These are phyloP conservation scores for Gastrophryne carolinensis DNA, from an alignment of 2,797 vertebrate species.

Conservation along the genomic window DNA sequence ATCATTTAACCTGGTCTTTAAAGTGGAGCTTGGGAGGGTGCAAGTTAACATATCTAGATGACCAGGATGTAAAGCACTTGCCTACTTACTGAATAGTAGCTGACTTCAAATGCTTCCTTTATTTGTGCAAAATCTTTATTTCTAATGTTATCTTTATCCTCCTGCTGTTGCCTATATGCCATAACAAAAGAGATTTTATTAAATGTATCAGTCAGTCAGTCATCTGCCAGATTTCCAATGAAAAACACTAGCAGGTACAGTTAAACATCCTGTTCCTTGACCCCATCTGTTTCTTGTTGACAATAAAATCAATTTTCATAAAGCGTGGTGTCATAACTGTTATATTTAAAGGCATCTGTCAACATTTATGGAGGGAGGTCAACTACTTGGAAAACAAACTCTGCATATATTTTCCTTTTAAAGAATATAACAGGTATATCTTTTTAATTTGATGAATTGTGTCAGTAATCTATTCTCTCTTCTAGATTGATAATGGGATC, in stretches of 20 bases:
- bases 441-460: constrained; percentile 27
- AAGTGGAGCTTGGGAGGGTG: too few relatives aligned
- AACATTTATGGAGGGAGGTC: constrained; percentile 43
- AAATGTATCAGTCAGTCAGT: constrained; percentile 27
- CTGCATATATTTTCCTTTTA: background rate
- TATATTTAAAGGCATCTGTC: constrained; percentile 52
- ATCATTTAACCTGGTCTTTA: too few relatives aligned
- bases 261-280: constrained; percentile 49
- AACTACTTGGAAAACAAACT: constrained; percentile 43
- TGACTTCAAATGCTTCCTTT: too few relatives aligned
- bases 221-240: constrained; percentile 34
- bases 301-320: constrained; percentile 51
- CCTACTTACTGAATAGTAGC: too few relatives aligned
- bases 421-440: constrained; percentile 12
- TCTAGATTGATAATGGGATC: constrained; percentile 14
- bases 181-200: constrained; percentile 14
- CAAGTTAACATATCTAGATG: too few relatives aligned
- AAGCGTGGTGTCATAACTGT: constrained; percentile 38
- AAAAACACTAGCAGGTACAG: constrained; percentile 30
- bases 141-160: background rate
- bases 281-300: constrained; percentile 50
- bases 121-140: too few relatives aligned
- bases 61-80: too few relatives aligned
- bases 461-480: background rate
- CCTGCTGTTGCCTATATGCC: background rate